Conservation (phyloP, 2,888 invertebrate genomes). For the Stenodera caucasica region DNA sequence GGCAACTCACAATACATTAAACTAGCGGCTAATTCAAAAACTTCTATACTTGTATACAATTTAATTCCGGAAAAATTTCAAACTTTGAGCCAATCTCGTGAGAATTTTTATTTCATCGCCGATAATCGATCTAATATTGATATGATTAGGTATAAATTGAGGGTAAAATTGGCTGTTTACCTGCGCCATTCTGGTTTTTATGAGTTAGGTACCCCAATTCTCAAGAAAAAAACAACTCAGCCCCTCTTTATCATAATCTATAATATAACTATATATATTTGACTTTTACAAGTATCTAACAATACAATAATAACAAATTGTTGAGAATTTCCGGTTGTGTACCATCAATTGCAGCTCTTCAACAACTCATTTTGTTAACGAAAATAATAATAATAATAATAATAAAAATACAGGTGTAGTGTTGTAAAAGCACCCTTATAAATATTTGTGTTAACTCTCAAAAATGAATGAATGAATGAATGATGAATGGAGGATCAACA, state of each 20-base stretch:
- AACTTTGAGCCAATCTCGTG: too few relatives aligned
- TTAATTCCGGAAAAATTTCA: background rate
- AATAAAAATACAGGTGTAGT: background rate
- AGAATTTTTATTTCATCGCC: background rate
- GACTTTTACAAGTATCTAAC: slow-evolving; percentile 2
- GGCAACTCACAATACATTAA: background rate
- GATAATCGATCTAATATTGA: too few relatives aligned
- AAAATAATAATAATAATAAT: background rate
- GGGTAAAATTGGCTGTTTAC: background rate
- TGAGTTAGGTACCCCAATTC: background rate
- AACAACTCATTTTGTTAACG: background rate
- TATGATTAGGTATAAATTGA: background rate
- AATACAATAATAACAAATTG: background rate
- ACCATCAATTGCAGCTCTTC: background rate
- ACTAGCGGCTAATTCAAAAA: background rate
- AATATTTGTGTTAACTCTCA: background rate
- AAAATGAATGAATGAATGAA: background rate
- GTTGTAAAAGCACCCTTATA: background rate
- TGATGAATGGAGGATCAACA: background rate
- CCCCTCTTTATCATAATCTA: background rate
- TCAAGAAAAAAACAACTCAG: background rate
- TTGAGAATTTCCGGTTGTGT: background rate
- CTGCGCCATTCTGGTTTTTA: background rate
- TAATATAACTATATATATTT: background rate
- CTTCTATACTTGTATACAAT: too few relatives aligned